Base-by-base conservation (phyloP, 1,140 invertebrate genomes). In the Drosophila orosa region DNA sequence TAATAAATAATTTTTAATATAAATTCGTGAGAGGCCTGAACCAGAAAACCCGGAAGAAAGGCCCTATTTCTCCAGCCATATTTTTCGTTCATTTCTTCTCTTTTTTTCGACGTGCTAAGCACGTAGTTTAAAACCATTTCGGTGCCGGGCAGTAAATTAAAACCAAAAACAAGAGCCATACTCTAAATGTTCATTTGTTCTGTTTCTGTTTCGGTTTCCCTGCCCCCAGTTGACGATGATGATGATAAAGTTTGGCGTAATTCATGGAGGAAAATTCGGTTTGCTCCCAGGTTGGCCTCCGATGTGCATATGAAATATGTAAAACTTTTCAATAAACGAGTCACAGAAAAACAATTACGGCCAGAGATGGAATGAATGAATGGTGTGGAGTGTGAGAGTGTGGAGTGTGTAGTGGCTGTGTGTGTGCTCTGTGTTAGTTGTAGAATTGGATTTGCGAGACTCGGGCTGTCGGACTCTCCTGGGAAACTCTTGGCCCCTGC, bases 1-100 rank as follows among this genome's bases (percentile, higher is more conserved):
- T 84, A 84, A 84, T 84, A 84, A 85, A 84, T 84, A 84, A 84
- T 84, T 84, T 84, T 84, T 84, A 84, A 84, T 84, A 84, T 85
- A 84, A 84, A 85, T 85, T 85, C 81, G 81, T 84, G 74, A 80
- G 71, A 71, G 68, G 68, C 68, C 68, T 42, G 77, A 57, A 55
- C 57, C 50, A 69, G 50, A 44, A 71, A 62, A 37, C 31, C 67
- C 39, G 31, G 63, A 71, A 71, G 67, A 48, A 57, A 37, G 27
- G 57, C 44, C 35, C 39, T 57, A 40, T 58, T 63, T 40, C 50
- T 39, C 37, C 27, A 24, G 22, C 25, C 22, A 47, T 40, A 50
- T 52, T 68, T 63, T 35, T 25, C 15, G 17, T 17, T 25, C 5
- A 22, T 45, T 50, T 17, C n/a, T 27, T 27, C 27, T 17, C 12